These are phyloP conservation scores for Zootoca vivipara DNA, from an alignment of 2,113 vertebrate genomes.

Conservation along the genomic window DNA sequence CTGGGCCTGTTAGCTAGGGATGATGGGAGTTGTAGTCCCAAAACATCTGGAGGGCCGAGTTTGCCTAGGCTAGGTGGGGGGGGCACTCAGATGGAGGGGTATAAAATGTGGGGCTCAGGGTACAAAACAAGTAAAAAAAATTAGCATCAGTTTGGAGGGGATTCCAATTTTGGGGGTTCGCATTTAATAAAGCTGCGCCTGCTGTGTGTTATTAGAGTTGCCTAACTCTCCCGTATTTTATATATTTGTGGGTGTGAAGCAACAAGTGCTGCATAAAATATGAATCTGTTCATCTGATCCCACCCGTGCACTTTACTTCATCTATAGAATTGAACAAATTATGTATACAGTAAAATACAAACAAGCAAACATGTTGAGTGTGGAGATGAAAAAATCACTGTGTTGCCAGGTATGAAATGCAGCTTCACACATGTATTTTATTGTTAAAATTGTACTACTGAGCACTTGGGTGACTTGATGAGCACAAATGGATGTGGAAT, in stretches of 20 bases:
- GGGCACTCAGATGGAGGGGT: too few species aligned
- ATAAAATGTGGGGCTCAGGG: too few species aligned
- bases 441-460: conserved; percentile 66
- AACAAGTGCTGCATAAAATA: background rate
- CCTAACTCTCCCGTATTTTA: background rate
- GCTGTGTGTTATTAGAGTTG: background rate
- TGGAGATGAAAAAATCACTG: conserved; percentile 44
- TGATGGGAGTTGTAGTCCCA: too few species aligned
- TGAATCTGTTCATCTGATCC: conserved; percentile 60
- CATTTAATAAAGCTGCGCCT: background rate
- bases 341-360: conserved; percentile 51
- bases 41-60: too few species aligned
- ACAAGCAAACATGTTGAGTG: conserved; percentile 55
- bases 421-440: conserved; percentile 67
- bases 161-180: too few species aligned
- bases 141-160: too few species aligned
- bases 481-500: conserved; percentile 70
- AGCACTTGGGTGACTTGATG: conserved; percentile 73
- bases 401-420: conserved; percentile 71
- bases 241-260: background rate
- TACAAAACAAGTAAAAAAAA: too few species aligned
- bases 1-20: too few species aligned
- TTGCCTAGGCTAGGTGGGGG: too few species aligned
- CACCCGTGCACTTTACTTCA: conserved; percentile 43
- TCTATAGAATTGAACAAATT: too few species aligned